Evolutionary conservation across 2,888 invertebrate species (phyloP).

Genomic region (Mongoloraphidia duomilia): DNA sequence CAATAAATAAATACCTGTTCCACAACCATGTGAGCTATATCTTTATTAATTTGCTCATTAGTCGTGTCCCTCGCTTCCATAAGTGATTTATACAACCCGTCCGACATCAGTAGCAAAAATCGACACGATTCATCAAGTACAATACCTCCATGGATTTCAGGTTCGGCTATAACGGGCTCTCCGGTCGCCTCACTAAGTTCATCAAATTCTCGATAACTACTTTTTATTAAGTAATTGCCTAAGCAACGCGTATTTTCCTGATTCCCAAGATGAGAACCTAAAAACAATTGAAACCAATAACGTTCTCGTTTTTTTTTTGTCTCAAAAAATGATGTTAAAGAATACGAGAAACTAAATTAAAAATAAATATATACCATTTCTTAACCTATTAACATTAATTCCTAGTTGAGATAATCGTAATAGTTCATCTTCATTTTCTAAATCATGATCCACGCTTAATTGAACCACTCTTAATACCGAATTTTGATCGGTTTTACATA

Average conservation of each 20-base stretch:
- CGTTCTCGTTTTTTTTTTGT: no score
- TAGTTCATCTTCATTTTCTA: conserved; percentile 74
- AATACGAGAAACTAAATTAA: no score
- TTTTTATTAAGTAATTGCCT: conserved; percentile 78
- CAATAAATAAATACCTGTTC: conserved; percentile 52
- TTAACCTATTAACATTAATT: conserved; percentile 51
- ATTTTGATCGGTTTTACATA: conserved; percentile 66
- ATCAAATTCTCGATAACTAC: conserved; percentile 70
- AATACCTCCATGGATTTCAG: conserved; percentile 72
- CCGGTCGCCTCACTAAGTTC: conserved; percentile 49
- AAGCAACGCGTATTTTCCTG: conserved; percentile 73
- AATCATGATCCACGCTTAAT: conserved; percentile 71
- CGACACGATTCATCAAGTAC: conserved; percentile 62
- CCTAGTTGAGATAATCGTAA: conserved; percentile 61
- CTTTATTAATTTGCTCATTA: conserved; percentile 61
- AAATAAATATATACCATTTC: conserved; percentile 35
- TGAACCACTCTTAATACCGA: conserved; percentile 66
- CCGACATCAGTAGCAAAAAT: conserved; percentile 73
- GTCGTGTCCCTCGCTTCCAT: conserved; percentile 61
- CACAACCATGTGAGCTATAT: conserved; percentile 63
- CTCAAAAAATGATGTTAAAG: no score
- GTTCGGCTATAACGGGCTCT: conserved; percentile 72
- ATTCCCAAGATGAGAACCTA: conserved; percentile 59
- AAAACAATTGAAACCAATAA: conserved; percentile 8
- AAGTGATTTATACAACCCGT: conserved; percentile 70